phyloP scores from a whole-genome alignment of 2,113 vertebrate genomes.

The Tretioscincus oriximinensis region DNA sequence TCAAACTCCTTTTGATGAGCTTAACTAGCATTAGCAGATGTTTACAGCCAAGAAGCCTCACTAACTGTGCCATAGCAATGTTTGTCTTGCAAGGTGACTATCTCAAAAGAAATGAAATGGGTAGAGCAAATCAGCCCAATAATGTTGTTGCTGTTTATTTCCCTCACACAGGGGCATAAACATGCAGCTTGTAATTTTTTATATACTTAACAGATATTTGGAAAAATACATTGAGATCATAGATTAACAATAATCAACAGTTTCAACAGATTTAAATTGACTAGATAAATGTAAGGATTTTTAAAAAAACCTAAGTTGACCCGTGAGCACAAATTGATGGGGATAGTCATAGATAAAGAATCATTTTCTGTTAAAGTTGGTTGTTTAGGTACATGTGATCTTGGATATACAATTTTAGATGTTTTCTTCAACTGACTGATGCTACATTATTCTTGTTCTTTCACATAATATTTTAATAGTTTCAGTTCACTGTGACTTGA shows the following conservation, averaged over 20 bases:
- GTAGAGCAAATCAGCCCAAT: constrained; percentile 15
- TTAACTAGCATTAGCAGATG: constrained; percentile 66
- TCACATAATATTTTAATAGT: too few species aligned
- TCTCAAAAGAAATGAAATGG: constrained; percentile 38
- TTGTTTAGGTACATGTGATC: not conserved
- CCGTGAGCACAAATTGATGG: not conserved
- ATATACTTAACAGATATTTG: not conserved
- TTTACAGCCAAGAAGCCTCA: constrained; percentile 49
- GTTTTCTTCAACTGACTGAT: too few species aligned
- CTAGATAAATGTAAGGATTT: not conserved
- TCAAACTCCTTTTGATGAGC: constrained; percentile 62
- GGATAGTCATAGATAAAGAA: not conserved
- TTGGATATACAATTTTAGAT: too few species aligned
- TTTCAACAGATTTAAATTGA: too few species aligned
- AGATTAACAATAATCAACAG: not conserved
- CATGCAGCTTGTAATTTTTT: not conserved
- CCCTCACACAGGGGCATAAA: not conserved
- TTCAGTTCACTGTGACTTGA: too few species aligned
- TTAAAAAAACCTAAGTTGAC: not conserved
- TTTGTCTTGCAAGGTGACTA: constrained; percentile 54
- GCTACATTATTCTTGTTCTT: too few species aligned
- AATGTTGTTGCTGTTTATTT: constrained; percentile 10
- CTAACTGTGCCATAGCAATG: constrained; percentile 37
- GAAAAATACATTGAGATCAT: not conserved
- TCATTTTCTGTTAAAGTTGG: not conserved